A percentile compares a stretch with the other conserved stretches of the same genome.
phyloP scores from a whole-genome alignment of 2,113 vertebrate species.

The Dolichotis patagonum region DNA sequence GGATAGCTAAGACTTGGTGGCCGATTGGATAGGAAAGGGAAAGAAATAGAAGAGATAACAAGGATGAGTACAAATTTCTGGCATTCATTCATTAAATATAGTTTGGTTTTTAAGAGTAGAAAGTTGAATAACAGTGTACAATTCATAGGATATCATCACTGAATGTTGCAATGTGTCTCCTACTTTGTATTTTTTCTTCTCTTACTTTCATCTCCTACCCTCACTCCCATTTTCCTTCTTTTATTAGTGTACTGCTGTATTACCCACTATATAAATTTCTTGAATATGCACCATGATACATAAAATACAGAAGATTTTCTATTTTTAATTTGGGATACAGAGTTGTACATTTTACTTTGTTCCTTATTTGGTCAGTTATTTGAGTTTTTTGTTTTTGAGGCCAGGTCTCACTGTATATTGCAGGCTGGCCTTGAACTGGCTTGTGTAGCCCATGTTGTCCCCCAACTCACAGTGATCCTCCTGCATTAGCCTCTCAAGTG shows the following conservation, averaged over 20 bases:
- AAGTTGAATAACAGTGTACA: neutral
- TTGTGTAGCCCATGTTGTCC: neutral
- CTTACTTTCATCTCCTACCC: neutral
- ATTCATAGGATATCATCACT: neutral
- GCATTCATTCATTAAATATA: neutral
- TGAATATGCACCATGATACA: neutral
- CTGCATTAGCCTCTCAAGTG: neutral
- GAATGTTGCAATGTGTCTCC: neutral
- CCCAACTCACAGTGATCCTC: neutral
- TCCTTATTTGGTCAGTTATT: neutral
- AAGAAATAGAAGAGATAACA: neutral
- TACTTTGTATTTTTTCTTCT: neutral
- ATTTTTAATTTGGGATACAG: neutral
- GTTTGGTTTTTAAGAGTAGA: neutral
- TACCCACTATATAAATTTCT: neutral
- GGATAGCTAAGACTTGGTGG: neutral
- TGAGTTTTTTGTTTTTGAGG: neutral
- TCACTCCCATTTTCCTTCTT: neutral
- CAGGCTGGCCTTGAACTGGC: neutral
- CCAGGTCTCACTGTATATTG: neutral
- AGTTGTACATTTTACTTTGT: neutral
- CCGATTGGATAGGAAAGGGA: neutral
- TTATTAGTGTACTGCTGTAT: neutral
- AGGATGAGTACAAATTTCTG: neutral
- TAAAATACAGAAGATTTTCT: neutral